Base-by-base conservation (phyloP, 2,797 vertebrate species). In the Anniella stebbinsi region DNA sequence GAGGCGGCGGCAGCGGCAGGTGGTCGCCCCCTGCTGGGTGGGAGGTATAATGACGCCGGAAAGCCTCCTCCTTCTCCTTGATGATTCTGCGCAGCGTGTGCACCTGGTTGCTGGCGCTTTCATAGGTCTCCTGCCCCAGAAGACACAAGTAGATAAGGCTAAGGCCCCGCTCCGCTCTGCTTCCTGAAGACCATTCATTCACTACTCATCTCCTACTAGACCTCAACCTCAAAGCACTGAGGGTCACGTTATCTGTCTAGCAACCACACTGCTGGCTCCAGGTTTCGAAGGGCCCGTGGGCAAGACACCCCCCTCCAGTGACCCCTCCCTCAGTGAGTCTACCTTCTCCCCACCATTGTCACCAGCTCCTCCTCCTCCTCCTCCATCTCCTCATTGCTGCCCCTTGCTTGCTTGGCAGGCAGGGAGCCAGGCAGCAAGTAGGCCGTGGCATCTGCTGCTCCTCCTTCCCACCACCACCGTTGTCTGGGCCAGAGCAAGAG, bases 51-150 rank as follows among this genome's bases (percentile, higher is more conserved):
- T 97, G 98, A 73, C 97, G 98, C 96, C 98, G 98, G 95, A 98
- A 99, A 60, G 99, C 98, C 0, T 98, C 98, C 4, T 99, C 99
- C 96, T 99, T 99, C 96, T 99, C 99, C 95, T 99, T 98, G 94
- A 99, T 98, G 95, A 99, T 96, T 94, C 98, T 97, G 93, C 98
- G 97, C 92, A 99, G 98, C 0, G 98, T 99, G 97, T 97, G 98
- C 81, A 99, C 98, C 94, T 99, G 99, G 92, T 98, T 98, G 96
- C 96, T 99, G 45, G 98, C 98, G 72, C 97, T 99, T 96, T 99
- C 98, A 0, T 98, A 99, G 0, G 98, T 99, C 96, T 99, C 99
- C 99, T 99, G 89, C 67, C 54, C 3, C 36, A 94, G 63, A 67
- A 80, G 41, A 80, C 51, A 89, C 5, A 80, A 2, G 85, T 4